A percentile compares a stretch with the other conserved stretches of the same genome.
Conservation (phyloP, 2,797 vertebrate genomes). For the Notoglanidium macrostoma region DNA sequence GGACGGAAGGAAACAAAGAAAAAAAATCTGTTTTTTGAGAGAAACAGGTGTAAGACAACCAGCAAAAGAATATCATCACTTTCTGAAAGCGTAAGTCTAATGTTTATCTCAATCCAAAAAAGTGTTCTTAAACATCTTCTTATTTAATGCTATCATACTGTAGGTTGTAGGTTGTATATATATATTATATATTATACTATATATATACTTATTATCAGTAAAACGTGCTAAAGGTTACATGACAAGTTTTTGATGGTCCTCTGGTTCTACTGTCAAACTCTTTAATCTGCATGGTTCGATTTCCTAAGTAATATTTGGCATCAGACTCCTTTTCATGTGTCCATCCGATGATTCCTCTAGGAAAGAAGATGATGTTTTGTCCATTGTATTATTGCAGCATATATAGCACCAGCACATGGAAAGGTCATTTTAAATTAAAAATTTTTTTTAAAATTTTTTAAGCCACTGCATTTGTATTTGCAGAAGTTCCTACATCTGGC, state of each 20-base stretch:
- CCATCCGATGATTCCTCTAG: not conserved
- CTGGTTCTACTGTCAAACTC: not conserved
- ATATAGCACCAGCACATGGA: no score
- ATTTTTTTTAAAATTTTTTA: no score
- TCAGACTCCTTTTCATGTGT: not conserved
- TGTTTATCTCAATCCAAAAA: conserved; percentile 38
- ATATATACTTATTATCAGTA: not conserved
- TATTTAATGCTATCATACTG: not conserved
- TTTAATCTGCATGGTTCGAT: no score
- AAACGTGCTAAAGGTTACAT: not conserved
- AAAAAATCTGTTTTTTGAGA: not conserved
- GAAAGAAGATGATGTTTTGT: not conserved
- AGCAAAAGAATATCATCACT: conserved; percentile 18
- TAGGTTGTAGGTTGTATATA: not conserved
- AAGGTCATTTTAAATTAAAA: no score
- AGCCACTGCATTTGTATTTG: not conserved
- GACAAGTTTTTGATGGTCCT: not conserved
- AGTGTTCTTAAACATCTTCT: not conserved
- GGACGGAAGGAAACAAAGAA: not conserved
- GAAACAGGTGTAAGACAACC: conserved; percentile 38
- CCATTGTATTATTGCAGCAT: not conserved
- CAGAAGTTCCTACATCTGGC: not conserved
- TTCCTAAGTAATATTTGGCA: not conserved
- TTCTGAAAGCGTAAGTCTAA: conserved; percentile 65
- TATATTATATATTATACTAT: no score